These are phyloP conservation scores for Drosophila pseudoobscura DNA, from an alignment of 1,140 invertebrate species.

Conservation along the genomic window DNA sequence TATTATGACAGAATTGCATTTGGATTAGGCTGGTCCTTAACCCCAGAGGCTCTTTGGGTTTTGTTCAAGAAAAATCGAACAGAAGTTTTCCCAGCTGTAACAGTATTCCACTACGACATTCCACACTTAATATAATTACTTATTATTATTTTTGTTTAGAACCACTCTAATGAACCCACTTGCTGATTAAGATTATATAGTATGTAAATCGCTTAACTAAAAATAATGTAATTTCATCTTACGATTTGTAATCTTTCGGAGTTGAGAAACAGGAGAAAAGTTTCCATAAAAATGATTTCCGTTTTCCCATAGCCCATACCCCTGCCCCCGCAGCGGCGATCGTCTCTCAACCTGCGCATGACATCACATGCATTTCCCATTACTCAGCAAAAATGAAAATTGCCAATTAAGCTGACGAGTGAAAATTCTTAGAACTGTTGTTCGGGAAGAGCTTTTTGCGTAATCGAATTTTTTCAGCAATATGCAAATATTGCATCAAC, in stretches of 20 bases:
- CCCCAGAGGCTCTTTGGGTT: neutral
- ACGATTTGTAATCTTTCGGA: conserved; percentile 27
- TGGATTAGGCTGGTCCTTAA: conserved; percentile 11
- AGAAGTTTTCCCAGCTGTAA: no score
- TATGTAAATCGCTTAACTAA: conserved; percentile 26
- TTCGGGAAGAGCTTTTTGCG: conserved; percentile 23
- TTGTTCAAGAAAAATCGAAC: no score
- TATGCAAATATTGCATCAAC: neutral
- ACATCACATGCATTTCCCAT: conserved; percentile 62
- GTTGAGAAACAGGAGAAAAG: neutral
- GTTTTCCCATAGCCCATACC: conserved; percentile 18
- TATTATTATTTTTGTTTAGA: neutral
- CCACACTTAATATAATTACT: no score
- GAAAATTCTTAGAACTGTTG: conserved; percentile 34
- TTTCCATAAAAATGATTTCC: conserved; percentile 26
- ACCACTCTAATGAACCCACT: conserved; percentile 13
- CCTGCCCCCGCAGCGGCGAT: neutral
- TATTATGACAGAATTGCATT: conserved; percentile 12
- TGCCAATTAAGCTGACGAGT: conserved; percentile 43
- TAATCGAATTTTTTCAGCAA: conserved; percentile 24
- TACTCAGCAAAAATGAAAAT: conserved; percentile 49
- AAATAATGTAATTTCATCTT: conserved; percentile 33
- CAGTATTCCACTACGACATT: no score
- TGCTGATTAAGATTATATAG: neutral
- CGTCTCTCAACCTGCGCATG: conserved; percentile 26